Evolutionary conservation across 2,888 invertebrate species (phyloP).

Genomic region (Caenorhabditis uteleia): DNA sequence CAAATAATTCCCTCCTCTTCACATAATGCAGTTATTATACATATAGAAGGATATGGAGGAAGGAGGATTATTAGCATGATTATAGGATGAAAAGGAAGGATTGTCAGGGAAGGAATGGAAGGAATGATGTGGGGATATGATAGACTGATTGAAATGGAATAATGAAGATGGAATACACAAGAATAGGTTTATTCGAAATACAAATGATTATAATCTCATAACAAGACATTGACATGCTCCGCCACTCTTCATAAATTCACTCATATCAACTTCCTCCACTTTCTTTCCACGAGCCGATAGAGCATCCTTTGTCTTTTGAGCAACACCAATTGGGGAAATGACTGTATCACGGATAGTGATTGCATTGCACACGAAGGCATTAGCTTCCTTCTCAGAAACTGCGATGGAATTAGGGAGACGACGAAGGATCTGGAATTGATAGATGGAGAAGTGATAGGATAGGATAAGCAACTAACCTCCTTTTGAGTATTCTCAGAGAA

Average conservation of each 20-base stretch:
- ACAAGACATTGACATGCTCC: constrained; percentile 69
- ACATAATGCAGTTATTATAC: constrained; percentile 5
- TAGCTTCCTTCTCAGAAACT: constrained; percentile 63
- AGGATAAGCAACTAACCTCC: constrained; percentile 44
- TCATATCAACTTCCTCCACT: constrained; percentile 56
- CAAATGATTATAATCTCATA: constrained; percentile 68
- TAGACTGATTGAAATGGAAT: not conserved
- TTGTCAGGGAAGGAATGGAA: not conserved
- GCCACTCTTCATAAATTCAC: constrained; percentile 69
- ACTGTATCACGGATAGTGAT: constrained; percentile 64
- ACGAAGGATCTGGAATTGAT: constrained; percentile 51
- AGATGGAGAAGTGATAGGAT: too few species aligned
- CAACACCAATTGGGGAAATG: constrained; percentile 67
- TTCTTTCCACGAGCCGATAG: constrained; percentile 58
- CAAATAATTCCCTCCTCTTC: not conserved
- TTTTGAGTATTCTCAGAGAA: constrained; percentile 59
- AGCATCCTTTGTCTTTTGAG: constrained; percentile 39
- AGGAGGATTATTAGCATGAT: constrained; percentile 6
- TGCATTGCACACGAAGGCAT: constrained; percentile 67
- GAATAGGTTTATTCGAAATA: not conserved
- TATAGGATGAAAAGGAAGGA: not conserved
- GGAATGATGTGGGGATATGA: not conserved
- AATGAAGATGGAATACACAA: not conserved
- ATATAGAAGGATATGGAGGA: too few species aligned
- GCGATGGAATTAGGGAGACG: constrained; percentile 67